A percentile compares a stretch with the other conserved stretches of the same genome.
These are phyloP conservation scores for Kryptopterus vitreolus DNA, from an alignment of 2,797 vertebrate genomes.

Conservation along the genomic window DNA sequence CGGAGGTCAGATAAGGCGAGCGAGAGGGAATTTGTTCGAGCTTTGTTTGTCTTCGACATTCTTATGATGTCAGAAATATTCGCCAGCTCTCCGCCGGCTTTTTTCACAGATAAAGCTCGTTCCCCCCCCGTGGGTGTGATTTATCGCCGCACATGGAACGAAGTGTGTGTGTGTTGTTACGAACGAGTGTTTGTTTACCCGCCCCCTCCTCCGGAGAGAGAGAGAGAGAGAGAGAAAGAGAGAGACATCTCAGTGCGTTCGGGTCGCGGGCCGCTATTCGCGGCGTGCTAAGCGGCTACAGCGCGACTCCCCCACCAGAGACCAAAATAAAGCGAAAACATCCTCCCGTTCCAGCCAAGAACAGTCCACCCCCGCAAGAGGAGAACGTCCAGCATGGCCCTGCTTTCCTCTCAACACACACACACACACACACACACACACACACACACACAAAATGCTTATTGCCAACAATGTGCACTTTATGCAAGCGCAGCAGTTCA, in stretches of 20 bases:
- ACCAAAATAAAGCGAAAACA: conserved; percentile 46
- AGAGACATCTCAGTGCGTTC: neutral
- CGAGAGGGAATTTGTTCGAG: conserved; percentile 31
- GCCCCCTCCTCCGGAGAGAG: neutral
- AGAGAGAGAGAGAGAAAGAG: neutral
- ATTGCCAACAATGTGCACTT: conserved; percentile 56
- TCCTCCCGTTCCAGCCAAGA: conserved; percentile 39
- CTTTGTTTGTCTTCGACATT: conserved; percentile 45
- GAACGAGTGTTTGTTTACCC: conserved; percentile 9
- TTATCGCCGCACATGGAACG: conserved; percentile 12
- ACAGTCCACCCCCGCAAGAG: conserved; percentile 37
- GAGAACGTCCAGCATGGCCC: conserved; percentile 31
- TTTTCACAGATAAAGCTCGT: conserved; percentile 39
- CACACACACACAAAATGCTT: conserved; percentile 18
- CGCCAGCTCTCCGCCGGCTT: conserved; percentile 21
- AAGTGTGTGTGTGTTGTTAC: neutral
- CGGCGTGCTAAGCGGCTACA: conserved; percentile 45
- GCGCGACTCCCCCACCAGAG: conserved; percentile 40
- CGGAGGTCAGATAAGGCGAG: conserved; percentile 52
- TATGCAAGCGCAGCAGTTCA: conserved; percentile 55
- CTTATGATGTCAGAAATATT: conserved; percentile 50
- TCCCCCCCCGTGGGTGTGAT: conserved; percentile 8
- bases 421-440: conserved; percentile 6
- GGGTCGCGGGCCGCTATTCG: conserved; percentile 36
- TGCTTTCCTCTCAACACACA: conserved; percentile 22